phyloP scores from a whole-genome alignment of 2,888 invertebrate species.

The Conops quadrifasciatus region DNA sequence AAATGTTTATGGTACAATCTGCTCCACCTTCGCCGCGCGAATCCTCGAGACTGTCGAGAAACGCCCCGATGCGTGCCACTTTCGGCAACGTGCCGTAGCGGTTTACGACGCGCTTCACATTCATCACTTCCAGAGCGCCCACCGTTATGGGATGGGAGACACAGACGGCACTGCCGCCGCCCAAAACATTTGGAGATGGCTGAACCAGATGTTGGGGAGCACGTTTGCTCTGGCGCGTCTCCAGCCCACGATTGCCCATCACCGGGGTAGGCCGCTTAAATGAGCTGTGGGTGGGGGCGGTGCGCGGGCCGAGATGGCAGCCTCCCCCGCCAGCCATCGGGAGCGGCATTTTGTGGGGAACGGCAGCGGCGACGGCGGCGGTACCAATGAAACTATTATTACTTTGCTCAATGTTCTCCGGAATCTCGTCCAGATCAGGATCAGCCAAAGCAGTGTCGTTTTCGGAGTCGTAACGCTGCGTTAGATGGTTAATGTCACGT shows the following conservation, averaged over 20 bases:
- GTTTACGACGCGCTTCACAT: constrained; percentile 93
- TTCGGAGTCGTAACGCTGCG: constrained; percentile 65
- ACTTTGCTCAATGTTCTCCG: constrained; percentile 64
- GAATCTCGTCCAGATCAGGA: constrained; percentile 82
- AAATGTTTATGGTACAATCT: constrained; percentile 23
- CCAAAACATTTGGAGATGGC: constrained; percentile 40
- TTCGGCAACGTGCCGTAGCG: constrained; percentile 97
- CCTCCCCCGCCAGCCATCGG: constrained; percentile 48
- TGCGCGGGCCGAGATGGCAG: constrained; percentile 55
- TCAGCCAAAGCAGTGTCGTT: constrained; percentile 69
- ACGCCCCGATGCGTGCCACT: constrained; percentile 95
- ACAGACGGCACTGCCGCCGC: constrained; percentile 37
- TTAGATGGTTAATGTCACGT: constrained; percentile 62
- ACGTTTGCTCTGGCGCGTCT: constrained; percentile 72
- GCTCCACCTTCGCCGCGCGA: constrained; percentile 23
- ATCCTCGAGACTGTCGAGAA: constrained; percentile 90
- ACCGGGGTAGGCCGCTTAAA: constrained; percentile 70
- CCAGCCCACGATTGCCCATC: constrained; percentile 71
- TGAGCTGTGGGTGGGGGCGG: constrained; percentile 65
- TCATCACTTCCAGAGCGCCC: constrained; percentile 93
- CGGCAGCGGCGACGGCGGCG: constrained; percentile 45
- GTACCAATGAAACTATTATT: constrained; percentile 31
- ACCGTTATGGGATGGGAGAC: constrained; percentile 74
- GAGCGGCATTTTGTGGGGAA: constrained; percentile 67
- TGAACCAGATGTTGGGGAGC: constrained; percentile 58